Base-by-base conservation (phyloP, 2,888 invertebrate genomes). In the Caenorhabditis virilis region DNA sequence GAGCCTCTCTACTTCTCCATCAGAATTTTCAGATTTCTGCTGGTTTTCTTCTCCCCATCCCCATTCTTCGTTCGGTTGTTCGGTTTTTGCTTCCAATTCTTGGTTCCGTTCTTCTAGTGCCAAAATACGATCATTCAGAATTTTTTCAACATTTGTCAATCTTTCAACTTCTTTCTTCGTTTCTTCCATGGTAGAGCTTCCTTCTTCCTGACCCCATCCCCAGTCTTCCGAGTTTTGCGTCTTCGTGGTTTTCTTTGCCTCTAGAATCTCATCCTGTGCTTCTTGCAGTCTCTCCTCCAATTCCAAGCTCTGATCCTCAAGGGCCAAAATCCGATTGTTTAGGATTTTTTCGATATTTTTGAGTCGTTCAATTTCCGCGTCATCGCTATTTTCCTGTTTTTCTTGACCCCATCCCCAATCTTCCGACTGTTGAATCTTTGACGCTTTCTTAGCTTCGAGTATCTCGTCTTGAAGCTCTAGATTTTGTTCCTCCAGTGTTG, bases 401-500 rank as follows among this genome's bases (percentile, higher is more conserved):
- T 59, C 59, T 23, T 47, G 41, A 4, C 39, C 52, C 59, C 52
- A 59, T 46, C 52, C 59, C 59, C 52, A 59, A 23, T 30, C 41
- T 13, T 39, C 52, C 4, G 52, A 39, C 27, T n/a, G 13, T 35
- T 18, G n/a, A n/a, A 15, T 20, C 9, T 43, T 26, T 26, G 43
- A 26, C 2, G 9, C 25, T 15, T n/a, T 38, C 38, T 27, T 27
- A 27, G 27, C 20, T 30, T 47, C n/a, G 7, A 30, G 7, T 13
- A 13, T 22, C 7, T 15, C 13, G 18, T 27, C 9, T 30, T 27
- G 27, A 7, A 11, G 15, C 13, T 25, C 9, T 11, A 43, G 20
- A 18, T 23, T 11, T 43, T 22, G 6, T 22, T 25, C 18, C 25
- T 13, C n/a, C n/a, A n/a, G n/a, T n/a, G n/a, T n/a, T n/a, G n/a